Conservation (phyloP, 2,113 vertebrate genomes). For the Malurus alboscapulatus region DNA sequence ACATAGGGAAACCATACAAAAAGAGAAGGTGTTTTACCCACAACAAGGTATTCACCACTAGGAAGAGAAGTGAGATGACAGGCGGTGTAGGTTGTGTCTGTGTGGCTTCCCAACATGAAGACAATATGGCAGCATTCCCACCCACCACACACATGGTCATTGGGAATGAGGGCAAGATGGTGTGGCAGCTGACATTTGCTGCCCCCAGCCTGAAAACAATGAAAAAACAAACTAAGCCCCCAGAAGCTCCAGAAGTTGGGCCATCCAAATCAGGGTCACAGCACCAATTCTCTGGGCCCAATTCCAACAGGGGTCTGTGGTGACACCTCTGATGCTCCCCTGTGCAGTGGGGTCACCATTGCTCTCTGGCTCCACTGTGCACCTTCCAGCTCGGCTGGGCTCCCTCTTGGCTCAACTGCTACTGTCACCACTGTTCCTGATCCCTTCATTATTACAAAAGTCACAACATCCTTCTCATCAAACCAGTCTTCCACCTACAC, state of each 20-base stretch:
- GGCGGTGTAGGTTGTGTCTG: fast-evolving
- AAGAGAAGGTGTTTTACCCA: not conserved
- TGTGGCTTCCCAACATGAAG: not conserved
- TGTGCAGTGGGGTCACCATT: fast-evolving
- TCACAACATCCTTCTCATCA: not conserved
- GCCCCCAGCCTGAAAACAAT: not conserved
- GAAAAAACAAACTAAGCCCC: not conserved
- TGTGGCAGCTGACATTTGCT: not conserved
- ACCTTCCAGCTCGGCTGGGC: fast-evolving
- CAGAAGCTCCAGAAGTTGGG: fast-evolving
- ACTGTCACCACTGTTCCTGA: not conserved
- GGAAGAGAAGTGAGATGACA: not conserved
- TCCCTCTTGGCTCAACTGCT: not conserved
- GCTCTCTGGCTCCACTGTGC: fast-evolving
- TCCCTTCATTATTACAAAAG: not conserved
- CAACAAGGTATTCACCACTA: not conserved
- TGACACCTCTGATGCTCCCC: not conserved
- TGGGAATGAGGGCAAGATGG: not conserved
- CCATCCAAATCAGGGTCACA: not conserved
- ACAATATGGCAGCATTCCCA: not conserved
- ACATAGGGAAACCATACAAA: not conserved
- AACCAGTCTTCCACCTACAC: not conserved
- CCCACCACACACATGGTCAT: fast-evolving
- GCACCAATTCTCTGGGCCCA: not conserved
- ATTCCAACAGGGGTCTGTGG: not conserved